These are phyloP conservation scores for Zhengitettix transpicula DNA, from an alignment of 2,888 invertebrate genomes.

Conservation along the genomic window DNA sequence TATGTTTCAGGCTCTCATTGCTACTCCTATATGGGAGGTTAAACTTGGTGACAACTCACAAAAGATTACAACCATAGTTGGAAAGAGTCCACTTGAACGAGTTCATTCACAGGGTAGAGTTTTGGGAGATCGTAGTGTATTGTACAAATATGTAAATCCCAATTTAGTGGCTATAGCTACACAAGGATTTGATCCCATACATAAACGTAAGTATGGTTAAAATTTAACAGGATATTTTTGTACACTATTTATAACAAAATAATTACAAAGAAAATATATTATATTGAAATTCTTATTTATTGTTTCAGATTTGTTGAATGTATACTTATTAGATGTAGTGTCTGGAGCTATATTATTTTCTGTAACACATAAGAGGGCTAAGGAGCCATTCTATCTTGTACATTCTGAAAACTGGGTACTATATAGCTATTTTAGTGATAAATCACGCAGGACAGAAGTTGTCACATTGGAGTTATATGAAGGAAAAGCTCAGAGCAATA, in stretches of 20 bases:
- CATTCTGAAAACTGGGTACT: constrained; percentile 96
- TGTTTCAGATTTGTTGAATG: constrained; percentile 53
- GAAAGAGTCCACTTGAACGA: constrained; percentile 49
- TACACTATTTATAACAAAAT: neutral
- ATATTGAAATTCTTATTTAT: neutral
- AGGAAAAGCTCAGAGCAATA: constrained; percentile 70
- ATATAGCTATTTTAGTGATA: constrained; percentile 86
- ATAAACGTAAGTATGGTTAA: constrained; percentile 42
- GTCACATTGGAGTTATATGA: constrained; percentile 91
- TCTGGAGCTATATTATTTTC: constrained; percentile 77
- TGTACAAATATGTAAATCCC: constrained; percentile 97
- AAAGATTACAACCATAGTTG: constrained; percentile 42
- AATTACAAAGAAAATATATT: neutral
- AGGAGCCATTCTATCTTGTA: constrained; percentile 70
- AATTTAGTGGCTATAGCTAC: constrained; percentile 81
- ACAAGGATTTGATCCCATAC: constrained; percentile 52
- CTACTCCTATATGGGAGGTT: constrained; percentile 55
- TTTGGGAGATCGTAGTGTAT: constrained; percentile 84
- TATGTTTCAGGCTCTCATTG: constrained; percentile 36
- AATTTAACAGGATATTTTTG: neutral
- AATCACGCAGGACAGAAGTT: constrained; percentile 80
- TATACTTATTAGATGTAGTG: constrained; percentile 80
- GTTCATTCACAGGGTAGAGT: constrained; percentile 93
- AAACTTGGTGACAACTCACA: constrained; percentile 38
- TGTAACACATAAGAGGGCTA: constrained; percentile 67